phyloP scores from a whole-genome alignment of 2,888 invertebrate genomes.

The Willowsia nigromaculata region DNA sequence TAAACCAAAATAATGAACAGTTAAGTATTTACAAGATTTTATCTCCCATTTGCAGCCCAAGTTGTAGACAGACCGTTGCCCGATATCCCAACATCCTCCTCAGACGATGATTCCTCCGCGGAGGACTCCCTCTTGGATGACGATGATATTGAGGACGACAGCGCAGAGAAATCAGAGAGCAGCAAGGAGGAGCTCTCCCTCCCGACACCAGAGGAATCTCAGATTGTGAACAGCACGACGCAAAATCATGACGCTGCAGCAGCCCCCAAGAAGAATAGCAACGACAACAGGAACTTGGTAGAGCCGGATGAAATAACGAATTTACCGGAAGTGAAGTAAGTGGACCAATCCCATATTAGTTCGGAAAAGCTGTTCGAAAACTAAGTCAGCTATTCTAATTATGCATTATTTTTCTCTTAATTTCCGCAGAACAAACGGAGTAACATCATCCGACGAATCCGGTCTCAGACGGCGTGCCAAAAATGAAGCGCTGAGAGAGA shows the following conservation, averaged over 20 bases:
- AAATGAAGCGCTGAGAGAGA: slow-evolving; percentile 76
- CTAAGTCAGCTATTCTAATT: not conserved
- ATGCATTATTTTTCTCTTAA: slow-evolving; percentile 35
- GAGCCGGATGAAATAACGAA: slow-evolving; percentile 30
- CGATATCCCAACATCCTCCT: slow-evolving; percentile 72
- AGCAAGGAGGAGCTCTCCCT: slow-evolving; percentile 50
- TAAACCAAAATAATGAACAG: too few relatives aligned
- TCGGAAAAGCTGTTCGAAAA: not conserved
- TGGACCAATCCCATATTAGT: not conserved
- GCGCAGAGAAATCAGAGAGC: slow-evolving; percentile 60
- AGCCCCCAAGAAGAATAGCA: not conserved
- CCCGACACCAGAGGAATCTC: slow-evolving; percentile 59
- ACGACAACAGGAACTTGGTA: slow-evolving; percentile 1
- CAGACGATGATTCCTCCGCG: slow-evolving; percentile 71
- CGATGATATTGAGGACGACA: slow-evolving; percentile 70
- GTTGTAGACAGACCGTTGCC: slow-evolving; percentile 72
- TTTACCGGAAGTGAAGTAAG: slow-evolving; percentile 60
- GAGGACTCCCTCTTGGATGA: slow-evolving; percentile 68
- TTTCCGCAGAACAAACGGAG: slow-evolving; percentile 76
- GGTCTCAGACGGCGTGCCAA: slow-evolving; percentile 74
- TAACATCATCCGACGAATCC: slow-evolving; percentile 73
- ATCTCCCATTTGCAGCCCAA: slow-evolving; percentile 35
- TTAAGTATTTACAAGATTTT: not conserved
- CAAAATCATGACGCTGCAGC: not conserved
- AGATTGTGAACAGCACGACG: slow-evolving; percentile 1